A percentile compares a stretch with the other conserved stretches of the same genome.
These are phyloP conservation scores for Nomada ferruginata DNA, from an alignment of 2,888 invertebrate genomes.

Conservation along the genomic window DNA sequence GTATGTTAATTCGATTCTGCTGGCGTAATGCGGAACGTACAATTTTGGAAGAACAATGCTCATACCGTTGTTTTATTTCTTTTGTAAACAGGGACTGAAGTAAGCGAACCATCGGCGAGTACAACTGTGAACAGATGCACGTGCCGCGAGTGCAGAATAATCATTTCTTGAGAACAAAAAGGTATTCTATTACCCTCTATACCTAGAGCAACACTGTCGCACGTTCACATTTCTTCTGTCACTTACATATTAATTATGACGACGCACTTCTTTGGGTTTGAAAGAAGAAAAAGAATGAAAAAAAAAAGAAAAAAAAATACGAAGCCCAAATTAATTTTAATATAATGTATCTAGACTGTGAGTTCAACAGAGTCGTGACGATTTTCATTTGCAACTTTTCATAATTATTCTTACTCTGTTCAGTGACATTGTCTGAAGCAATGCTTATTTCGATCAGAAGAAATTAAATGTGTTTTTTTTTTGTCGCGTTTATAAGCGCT, in stretches of 20 bases:
- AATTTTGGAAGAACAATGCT: not conserved
- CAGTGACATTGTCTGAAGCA: conserved; percentile 49
- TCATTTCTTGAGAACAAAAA: conserved; percentile 80
- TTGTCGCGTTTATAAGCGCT: conserved; percentile 17
- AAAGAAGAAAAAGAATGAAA: conserved; percentile 2
- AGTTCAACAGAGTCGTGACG: conserved; percentile 45
- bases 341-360: conserved; percentile 60
- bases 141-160: conserved; percentile 76
- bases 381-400: conserved; percentile 53
- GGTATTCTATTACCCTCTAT: conserved; percentile 83
- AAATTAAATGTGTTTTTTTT: conserved; percentile 40
- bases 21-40: not conserved
- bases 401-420: conserved; percentile 51
- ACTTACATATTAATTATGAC: conserved; percentile 74
- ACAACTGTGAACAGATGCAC: conserved; percentile 67
- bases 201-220: conserved; percentile 80
- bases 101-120: conserved; percentile 55
- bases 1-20: conserved; percentile 57
- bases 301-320: not conserved
- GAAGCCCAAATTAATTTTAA: conserved; percentile 64
- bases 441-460: conserved; percentile 45
- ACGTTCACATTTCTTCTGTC: conserved; percentile 76
- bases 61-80: not conserved
- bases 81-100: conserved; percentile 78
- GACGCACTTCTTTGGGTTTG: conserved; percentile 71